These are phyloP conservation scores for Fragum whitleyi DNA, from an alignment of 2,888 invertebrate genomes.

Conservation along the genomic window DNA sequence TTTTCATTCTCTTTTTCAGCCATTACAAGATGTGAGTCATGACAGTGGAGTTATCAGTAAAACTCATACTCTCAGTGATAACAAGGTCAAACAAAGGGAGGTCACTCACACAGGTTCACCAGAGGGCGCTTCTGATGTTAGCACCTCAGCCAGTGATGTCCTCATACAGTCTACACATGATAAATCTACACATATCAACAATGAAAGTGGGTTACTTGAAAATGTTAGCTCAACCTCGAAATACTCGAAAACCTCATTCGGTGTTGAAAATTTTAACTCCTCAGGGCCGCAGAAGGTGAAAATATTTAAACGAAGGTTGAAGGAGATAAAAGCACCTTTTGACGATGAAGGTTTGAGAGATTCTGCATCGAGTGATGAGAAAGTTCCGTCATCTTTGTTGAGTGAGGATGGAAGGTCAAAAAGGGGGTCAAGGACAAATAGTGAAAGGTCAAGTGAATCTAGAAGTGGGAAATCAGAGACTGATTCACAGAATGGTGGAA, in stretches of 20 bases:
- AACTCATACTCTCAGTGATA: slow-evolving; percentile 52
- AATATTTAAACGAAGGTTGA: slow-evolving; percentile 74
- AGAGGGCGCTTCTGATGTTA: slow-evolving; percentile 69
- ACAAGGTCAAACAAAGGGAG: slow-evolving; percentile 35
- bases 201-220: slow-evolving; percentile 38
- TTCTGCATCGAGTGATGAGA: slow-evolving; percentile 61
- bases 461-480: slow-evolving; percentile 26
- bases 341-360: slow-evolving; percentile 61
- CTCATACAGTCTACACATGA: slow-evolving; percentile 73
- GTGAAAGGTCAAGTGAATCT: slow-evolving; percentile 25
- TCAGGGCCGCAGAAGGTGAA: slow-evolving; percentile 75
- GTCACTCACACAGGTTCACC: slow-evolving; percentile 32
- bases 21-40: slow-evolving; percentile 40
- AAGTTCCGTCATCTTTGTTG: slow-evolving; percentile 59
- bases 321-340: slow-evolving; percentile 76
- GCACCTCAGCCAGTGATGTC: slow-evolving; percentile 77
- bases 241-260: slow-evolving; percentile 66
- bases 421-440: slow-evolving; percentile 19
- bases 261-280: slow-evolving; percentile 74
- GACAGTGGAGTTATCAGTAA: slow-evolving; percentile 72
- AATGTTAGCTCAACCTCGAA: slow-evolving; percentile 66
- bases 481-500: slow-evolving; percentile 10
- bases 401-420: slow-evolving; percentile 34
- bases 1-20: not conserved
- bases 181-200: slow-evolving; percentile 54